These are phyloP conservation scores for Metacarcinus magister DNA, from an alignment of 2,888 invertebrate genomes.

Conservation along the genomic window DNA sequence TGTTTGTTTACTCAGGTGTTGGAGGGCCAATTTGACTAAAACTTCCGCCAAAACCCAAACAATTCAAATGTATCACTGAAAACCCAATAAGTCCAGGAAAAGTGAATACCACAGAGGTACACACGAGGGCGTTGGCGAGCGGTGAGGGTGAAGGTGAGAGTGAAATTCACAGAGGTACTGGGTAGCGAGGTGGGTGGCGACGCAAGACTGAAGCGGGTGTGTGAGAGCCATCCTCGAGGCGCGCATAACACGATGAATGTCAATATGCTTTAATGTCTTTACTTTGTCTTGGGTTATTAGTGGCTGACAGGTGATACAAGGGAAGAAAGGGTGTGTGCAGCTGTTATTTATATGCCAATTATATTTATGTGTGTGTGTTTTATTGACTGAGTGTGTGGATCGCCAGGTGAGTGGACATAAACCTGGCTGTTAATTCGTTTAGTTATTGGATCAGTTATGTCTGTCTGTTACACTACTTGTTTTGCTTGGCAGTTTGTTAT, in stretches of 20 bases:
- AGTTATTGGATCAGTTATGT: neutral
- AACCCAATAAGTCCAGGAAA: neutral
- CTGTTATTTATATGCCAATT: conserved; percentile 35
- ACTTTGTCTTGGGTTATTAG: neutral
- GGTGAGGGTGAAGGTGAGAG: neutral
- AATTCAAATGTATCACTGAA: neutral
- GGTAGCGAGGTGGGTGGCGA: neutral
- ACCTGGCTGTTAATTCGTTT: neutral
- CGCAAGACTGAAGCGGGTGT: neutral
- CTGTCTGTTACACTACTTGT: neutral
- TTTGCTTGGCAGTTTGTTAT: neutral
- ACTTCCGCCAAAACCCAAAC: neutral
- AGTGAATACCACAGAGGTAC: neutral
- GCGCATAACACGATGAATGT: neutral
- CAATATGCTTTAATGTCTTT: conserved; percentile 21
- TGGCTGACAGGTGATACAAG: neutral
- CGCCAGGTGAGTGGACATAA: neutral
- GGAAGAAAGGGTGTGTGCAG: neutral
- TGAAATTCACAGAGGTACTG: neutral
- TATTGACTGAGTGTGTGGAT: neutral
- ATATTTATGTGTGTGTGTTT: neutral
- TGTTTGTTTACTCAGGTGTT: neutral
- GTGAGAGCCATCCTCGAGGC: neutral
- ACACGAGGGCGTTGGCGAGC: neutral
- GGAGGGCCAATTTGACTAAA: neutral